phyloP scores from a whole-genome alignment of 2,113 vertebrate genomes.

The Cyanoramphus novaezelandiae region DNA sequence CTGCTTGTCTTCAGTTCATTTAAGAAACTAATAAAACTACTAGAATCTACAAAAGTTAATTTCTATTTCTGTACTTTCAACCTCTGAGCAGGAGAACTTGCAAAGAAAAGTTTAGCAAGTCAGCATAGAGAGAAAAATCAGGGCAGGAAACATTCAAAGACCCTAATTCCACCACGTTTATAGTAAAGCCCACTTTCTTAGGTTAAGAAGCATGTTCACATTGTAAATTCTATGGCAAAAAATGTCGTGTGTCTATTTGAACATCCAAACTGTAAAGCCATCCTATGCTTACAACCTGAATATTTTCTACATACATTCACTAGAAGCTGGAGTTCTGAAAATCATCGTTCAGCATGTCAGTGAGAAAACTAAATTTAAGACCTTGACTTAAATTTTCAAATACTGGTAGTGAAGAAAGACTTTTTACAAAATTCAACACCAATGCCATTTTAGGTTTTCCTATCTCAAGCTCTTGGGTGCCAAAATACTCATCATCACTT shows the following conservation, averaged over 20 bases:
- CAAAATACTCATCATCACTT: conserved; percentile 27
- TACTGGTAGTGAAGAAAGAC: background rate
- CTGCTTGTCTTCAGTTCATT: background rate
- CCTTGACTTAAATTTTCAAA: background rate
- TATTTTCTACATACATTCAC: background rate
- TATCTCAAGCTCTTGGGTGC: background rate
- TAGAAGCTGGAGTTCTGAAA: background rate
- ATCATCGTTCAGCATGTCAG: background rate
- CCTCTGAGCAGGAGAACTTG: background rate
- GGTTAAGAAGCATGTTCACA: background rate
- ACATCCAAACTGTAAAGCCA: background rate
- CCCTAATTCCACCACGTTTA: background rate
- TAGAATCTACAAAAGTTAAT: background rate
- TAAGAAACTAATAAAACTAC: background rate
- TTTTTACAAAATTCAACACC: background rate
- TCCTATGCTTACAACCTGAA: background rate
- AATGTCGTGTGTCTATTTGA: background rate
- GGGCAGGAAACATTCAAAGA: background rate
- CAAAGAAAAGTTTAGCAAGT: background rate
- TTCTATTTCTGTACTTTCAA: background rate
- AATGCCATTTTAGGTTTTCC: background rate
- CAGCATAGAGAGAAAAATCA: background rate
- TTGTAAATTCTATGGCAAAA: background rate
- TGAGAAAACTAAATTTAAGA: background rate
- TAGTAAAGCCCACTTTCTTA: background rate